Conservation (phyloP, 2,888 invertebrate species). For the Glyphotaelius pellucidus region DNA sequence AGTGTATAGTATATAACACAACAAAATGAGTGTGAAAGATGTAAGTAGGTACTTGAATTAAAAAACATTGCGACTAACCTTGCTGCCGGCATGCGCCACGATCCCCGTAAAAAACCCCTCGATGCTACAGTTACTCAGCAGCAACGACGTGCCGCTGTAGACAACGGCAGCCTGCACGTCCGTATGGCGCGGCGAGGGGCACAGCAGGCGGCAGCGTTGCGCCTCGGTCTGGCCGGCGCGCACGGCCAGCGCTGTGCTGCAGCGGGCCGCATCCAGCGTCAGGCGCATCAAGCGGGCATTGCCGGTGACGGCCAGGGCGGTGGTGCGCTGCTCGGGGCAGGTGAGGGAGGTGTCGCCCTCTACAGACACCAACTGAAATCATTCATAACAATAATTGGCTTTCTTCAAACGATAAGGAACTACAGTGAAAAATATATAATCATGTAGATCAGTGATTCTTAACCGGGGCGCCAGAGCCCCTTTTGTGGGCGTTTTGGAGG, state of each 20-base stretch:
- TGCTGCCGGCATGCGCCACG: constrained; percentile 57
- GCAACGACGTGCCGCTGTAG: constrained; percentile 73
- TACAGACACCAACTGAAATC: constrained; percentile 50
- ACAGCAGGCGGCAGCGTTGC: constrained; percentile 61
- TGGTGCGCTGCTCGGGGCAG: constrained; percentile 49
- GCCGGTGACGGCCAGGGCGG: constrained; percentile 51
- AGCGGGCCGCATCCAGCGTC: constrained; percentile 34
- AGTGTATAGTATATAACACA: too few relatives aligned
- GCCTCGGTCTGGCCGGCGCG: not conserved
- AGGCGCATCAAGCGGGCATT: constrained; percentile 30
- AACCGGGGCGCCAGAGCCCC: too few relatives aligned
- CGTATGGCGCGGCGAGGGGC: not conserved
- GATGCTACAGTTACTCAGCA: constrained; percentile 72
- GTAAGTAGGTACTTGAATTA: too few relatives aligned
- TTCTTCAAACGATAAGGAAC: too few relatives aligned
- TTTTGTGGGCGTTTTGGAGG: too few relatives aligned
- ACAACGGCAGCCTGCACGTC: constrained; percentile 71
- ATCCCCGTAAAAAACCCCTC: constrained; percentile 73
- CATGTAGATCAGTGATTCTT: too few relatives aligned
- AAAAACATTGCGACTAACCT: not conserved
- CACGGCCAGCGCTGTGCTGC: constrained; percentile 59
- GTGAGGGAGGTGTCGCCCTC: constrained; percentile 22
- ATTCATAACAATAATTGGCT: not conserved
- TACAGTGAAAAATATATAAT: too few relatives aligned
- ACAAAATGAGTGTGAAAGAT: too few relatives aligned